Conservation (phyloP, 2,113 vertebrate species). For the Aegotheles bennettii region DNA sequence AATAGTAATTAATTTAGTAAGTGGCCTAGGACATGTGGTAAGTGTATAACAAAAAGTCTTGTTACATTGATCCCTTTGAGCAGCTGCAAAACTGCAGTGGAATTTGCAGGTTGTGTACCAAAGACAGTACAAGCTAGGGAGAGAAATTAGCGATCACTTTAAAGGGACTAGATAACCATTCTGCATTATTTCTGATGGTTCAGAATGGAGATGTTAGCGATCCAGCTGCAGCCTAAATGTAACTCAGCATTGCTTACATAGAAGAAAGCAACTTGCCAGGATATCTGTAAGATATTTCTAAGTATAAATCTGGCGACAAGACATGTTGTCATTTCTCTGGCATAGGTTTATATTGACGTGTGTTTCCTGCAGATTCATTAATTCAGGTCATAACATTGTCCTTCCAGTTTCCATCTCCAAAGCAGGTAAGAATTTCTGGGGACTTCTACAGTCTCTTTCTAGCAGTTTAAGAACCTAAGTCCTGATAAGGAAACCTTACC, state of each 20-base stretch:
- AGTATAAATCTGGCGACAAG: neutral
- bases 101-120: neutral
- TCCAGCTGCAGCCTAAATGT: neutral
- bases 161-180: neutral
- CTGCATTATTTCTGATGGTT: neutral
- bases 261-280: neutral
- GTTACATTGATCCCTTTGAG: neutral
- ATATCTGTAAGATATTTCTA: neutral
- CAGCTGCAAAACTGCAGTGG: neutral
- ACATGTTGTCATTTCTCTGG: neutral
- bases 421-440: neutral
- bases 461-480: neutral
- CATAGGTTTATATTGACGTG: neutral
- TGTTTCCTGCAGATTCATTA: neutral
- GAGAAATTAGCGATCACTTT: rapidly evolving
- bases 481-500: neutral
- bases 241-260: neutral
- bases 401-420: neutral
- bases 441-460: neutral
- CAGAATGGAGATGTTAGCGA: neutral
- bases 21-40: neutral
- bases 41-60: neutral
- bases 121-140: neutral
- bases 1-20: neutral
- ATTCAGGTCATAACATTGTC: neutral